Conservation (phyloP, 2,113 vertebrate genomes). For the Muntiacus reevesi region DNA sequence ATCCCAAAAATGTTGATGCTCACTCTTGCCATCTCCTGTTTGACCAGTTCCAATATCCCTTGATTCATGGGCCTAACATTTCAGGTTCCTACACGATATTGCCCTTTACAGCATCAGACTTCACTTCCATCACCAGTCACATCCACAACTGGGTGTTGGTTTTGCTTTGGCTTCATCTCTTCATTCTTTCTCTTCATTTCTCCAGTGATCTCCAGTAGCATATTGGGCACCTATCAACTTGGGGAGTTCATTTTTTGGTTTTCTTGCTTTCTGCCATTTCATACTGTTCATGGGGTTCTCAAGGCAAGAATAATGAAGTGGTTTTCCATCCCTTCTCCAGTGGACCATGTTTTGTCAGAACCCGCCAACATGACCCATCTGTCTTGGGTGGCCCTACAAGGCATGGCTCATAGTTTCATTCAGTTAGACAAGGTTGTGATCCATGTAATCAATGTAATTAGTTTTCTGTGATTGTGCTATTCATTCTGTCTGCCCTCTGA, state of each 20-base stretch:
- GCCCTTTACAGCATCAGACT: neutral
- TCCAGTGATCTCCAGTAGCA: neutral
- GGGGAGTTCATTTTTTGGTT: neutral
- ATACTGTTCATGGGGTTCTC: neutral
- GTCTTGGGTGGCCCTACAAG: neutral
- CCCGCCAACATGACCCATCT: neutral
- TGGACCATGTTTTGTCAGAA: neutral
- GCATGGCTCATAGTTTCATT: neutral
- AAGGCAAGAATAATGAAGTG: neutral
- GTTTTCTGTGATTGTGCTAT: neutral
- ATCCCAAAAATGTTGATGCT: neutral
- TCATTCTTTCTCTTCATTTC: neutral
- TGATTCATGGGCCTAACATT: neutral
- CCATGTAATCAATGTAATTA: neutral
- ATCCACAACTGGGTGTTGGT: neutral
- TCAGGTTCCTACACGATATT: neutral
- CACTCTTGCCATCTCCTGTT: neutral
- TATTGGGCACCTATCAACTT: fast-evolving
- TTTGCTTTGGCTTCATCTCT: neutral
- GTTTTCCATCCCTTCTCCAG: neutral
- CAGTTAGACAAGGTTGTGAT: neutral
- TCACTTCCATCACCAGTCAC: neutral
- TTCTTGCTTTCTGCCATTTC: neutral
- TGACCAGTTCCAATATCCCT: neutral
- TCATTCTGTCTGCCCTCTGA: neutral